Evolutionary conservation across 2,888 invertebrate species (phyloP).

Genomic region (Eupelmus urozonus): DNA sequence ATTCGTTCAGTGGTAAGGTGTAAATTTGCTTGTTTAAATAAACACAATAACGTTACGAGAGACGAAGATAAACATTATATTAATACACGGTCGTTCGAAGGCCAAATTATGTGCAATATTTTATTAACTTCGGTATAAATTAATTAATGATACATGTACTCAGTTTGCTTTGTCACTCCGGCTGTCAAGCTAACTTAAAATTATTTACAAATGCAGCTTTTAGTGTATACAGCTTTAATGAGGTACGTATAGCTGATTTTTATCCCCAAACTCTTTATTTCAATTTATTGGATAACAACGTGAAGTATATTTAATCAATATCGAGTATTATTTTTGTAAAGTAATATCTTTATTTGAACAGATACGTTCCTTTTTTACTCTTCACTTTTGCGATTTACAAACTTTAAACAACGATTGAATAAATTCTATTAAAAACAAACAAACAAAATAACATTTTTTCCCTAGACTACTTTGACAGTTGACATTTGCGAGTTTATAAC

Average conservation of each 20-base stretch:
- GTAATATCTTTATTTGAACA: too few species aligned
- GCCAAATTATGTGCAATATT: not conserved
- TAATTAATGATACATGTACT: slow-evolving; percentile 10
- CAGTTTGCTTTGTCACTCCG: not conserved
- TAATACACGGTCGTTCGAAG: not conserved
- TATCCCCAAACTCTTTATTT: too few species aligned
- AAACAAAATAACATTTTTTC: too few species aligned
- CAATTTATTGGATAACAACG: too few species aligned
- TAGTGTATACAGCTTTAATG: not conserved
- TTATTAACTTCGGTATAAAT: slow-evolving; percentile 7
- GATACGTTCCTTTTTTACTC: too few species aligned
- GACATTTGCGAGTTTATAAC: slow-evolving; percentile 21
- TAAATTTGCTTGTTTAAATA: slow-evolving; percentile 1
- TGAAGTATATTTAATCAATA: too few species aligned
- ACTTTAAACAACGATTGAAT: too few species aligned
- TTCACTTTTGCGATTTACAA: too few species aligned
- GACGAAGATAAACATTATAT: slow-evolving; percentile 5
- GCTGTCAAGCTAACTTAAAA: not conserved
- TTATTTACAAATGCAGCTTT: not conserved
- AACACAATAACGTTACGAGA: not conserved
- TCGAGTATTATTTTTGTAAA: too few species aligned
- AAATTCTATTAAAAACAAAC: too few species aligned
- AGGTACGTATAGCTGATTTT: not conserved
- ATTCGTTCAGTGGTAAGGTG: not conserved
- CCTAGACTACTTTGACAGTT: too few species aligned